Evolutionary conservation across 2,113 vertebrate genomes (phyloP), one percentile per base, ranked within the genome.

Genomic region (Piaya cayana): DNA sequence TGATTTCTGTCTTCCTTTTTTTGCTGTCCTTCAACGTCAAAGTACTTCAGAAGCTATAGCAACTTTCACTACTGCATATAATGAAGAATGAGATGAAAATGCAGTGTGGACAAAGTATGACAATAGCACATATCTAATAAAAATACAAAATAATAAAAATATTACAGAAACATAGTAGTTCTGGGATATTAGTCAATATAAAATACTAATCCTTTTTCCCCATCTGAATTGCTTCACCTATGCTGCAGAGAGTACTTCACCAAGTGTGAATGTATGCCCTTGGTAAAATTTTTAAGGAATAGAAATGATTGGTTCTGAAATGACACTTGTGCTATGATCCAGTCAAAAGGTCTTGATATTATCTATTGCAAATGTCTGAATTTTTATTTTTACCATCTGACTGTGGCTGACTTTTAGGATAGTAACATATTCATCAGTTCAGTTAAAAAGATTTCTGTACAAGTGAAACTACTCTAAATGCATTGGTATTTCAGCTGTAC

Each of bases 51-150:
- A 91, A 75, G 50, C 65, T 64, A 89, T 25, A 88, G 74, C 36
- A 89, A 65, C 55, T 72, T 82, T 5, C 11, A 75, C 43, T 86
- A 79, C 53, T 79, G 43, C 23, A 43, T 36, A 39, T 64, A 82
- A 76, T 12, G 55, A 86, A 95, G 32, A 89, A 91, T 78, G 96
- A 96, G 97, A 97, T 92, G 96, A 96, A 86, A 88, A 91, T 77
- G 92, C 84, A 91, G 89, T 94, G 80, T 27, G 90, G 43, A 85
- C 25, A 37, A 89, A 82, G n/a, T 16, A 50, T 30, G 34, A 39
- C 84, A 95, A 84, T 39, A 92, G 87, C 76, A 91, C 29, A 13
- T 52, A 86, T 10, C 53, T 52, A 79, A 94, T 11, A 82, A 85
- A 96, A 92, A 84, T 23, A 68, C 25, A 74, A 67, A 69, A 80